Percentiles rank a stretch among this genome's conserved stretches.
Conservation (phyloP, 2,113 vertebrate genomes). For the Fulmarus glacialis region DNA sequence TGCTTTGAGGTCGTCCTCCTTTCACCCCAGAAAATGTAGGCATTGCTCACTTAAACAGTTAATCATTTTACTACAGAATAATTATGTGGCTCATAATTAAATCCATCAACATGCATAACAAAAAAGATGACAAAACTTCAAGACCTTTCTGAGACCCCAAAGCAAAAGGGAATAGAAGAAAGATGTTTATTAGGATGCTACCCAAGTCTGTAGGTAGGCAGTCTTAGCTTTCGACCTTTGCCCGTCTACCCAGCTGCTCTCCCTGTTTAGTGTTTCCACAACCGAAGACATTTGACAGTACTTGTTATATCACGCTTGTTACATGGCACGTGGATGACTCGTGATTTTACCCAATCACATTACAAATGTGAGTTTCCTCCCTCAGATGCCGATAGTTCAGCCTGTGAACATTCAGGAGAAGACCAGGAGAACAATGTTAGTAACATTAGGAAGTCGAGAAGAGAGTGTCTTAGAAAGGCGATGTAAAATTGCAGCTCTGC, state of each 20-base stretch:
- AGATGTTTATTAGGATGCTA: neutral
- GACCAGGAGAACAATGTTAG: neutral
- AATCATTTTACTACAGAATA: neutral
- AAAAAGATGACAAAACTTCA: neutral
- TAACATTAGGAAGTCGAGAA: neutral
- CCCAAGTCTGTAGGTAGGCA: neutral
- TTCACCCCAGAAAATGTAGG: neutral
- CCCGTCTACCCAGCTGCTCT: neutral
- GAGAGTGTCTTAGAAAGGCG: neutral
- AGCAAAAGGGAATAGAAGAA: neutral
- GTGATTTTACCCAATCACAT: neutral
- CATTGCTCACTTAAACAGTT: neutral
- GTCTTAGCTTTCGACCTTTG: neutral
- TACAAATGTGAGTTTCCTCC: neutral
- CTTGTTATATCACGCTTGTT: neutral
- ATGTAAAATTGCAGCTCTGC: neutral
- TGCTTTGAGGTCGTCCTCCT: neutral
- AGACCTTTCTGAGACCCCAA: neutral
- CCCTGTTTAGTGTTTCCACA: neutral
- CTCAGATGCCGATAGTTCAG: neutral
- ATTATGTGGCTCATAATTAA: neutral
- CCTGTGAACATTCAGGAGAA: neutral
- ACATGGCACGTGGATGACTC: accelerated
- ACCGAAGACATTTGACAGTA: accelerated
- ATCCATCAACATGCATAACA: neutral